Percentiles rank a stretch among this genome's conserved stretches.
Evolutionary conservation across 2,113 vertebrate genomes (phyloP).

Genomic region (Pangasianodon hypophthalmus): DNA sequence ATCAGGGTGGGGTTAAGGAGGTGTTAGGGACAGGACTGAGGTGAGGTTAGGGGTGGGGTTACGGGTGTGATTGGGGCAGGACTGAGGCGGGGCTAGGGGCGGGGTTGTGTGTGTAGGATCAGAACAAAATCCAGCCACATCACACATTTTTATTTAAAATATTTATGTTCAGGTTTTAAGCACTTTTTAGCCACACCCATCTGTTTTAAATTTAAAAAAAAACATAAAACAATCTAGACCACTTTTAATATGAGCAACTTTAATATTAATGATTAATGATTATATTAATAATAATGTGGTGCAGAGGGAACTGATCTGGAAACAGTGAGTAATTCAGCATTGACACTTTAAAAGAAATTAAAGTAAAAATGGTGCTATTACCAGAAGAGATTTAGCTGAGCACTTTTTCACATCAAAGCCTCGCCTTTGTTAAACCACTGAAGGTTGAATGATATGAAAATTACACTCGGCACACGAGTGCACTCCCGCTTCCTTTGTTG

Average conservation of each 20-base stretch:
- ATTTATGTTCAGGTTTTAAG: not conserved
- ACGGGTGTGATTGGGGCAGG: not conserved
- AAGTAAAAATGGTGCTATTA: not conserved
- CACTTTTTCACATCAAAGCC: slow-evolving; percentile 34
- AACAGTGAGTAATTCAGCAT: not conserved
- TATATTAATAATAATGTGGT: not conserved
- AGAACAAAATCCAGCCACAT: not conserved
- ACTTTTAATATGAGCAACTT: not conserved
- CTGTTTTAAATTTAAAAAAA: not conserved
- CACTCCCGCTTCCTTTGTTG: not conserved
- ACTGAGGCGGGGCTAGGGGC: not conserved
- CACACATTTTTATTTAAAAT: not conserved
- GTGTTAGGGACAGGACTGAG: not conserved
- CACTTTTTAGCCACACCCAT: not conserved
- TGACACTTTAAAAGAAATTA: not conserved
- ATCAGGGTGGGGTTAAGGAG: not conserved
- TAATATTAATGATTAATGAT: not conserved
- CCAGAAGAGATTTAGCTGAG: slow-evolving; percentile 1
- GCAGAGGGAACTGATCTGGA: not conserved
- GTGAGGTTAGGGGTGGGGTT: not conserved
- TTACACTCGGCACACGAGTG: not conserved
- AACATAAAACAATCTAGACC: not conserved
- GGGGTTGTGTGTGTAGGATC: not conserved
- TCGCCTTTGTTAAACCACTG: slow-evolving; percentile 30
- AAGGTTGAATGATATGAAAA: slow-evolving; percentile 41